Percentiles rank a stretch among this genome's conserved stretches.
phyloP scores from a whole-genome alignment of 2,797 vertebrate genomes.

The Lindbergichthys nudifrons region DNA sequence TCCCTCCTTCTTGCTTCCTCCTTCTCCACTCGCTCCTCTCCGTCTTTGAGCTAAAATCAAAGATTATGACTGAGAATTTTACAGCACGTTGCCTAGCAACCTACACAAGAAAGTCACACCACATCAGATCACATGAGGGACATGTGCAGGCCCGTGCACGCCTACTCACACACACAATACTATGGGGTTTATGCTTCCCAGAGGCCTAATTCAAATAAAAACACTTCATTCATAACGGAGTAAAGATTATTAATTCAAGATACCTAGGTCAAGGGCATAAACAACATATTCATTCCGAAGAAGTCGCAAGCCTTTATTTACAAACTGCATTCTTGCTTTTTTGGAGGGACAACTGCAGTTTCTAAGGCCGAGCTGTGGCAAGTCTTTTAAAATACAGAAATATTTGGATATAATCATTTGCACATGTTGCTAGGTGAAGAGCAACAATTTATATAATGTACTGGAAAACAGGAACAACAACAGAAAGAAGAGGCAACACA shows the following conservation, averaged over 20 bases:
- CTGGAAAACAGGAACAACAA: conserved; percentile 23
- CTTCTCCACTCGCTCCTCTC: conserved; percentile 53
- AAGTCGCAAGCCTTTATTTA: conserved; percentile 5
- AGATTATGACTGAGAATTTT: conserved; percentile 74
- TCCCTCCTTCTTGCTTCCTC: conserved; percentile 62
- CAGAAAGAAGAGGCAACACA: conserved; percentile 20
- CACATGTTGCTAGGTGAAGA: conserved; percentile 56
- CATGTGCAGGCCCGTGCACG: conserved; percentile 60
- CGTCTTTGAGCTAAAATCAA: conserved; percentile 71
- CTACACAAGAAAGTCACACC: conserved; percentile 78
- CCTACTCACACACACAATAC: conserved; percentile 34
- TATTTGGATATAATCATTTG: conserved; percentile 24
- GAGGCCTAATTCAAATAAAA: conserved; percentile 46
- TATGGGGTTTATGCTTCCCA: conserved; percentile 50
- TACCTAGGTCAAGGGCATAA: conserved; percentile 10
- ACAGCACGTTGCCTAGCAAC: conserved; percentile 86
- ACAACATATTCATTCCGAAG: conserved; percentile 8
- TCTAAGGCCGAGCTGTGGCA: conserved; percentile 20
- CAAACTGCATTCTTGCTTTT: background rate
- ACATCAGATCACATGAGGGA: conserved; percentile 76
- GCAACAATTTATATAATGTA: conserved; percentile 28
- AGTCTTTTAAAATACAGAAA: conserved; percentile 5
- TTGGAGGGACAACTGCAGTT: conserved; percentile 1
- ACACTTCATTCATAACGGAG: conserved; percentile 26
- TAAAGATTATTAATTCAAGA: conserved; percentile 17